Evolutionary conservation across 2,888 invertebrate species (phyloP), one percentile per base, ranked within the genome.

Genomic region (Meloe dianella): DNA sequence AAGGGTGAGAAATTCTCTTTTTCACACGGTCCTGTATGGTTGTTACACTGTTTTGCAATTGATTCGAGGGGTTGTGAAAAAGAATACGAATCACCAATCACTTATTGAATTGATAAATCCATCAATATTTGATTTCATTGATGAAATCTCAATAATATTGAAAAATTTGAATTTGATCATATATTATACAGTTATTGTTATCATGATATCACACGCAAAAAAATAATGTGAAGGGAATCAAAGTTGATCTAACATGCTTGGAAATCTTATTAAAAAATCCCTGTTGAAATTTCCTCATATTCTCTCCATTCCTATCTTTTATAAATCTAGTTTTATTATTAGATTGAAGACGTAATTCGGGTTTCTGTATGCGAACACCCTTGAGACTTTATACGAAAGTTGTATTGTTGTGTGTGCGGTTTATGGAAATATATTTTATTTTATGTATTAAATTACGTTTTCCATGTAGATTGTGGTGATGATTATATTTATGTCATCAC

Each of bases 291-390:
- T 27, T 12, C n/a, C 20, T 54, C 27, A 54, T 8, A 41, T 12
- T 35, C 35, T 32, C 32, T 32, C 4, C 6, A 12, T 32, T 32
- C 41, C 17, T 41, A 10, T 51, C 51, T 54, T n/a, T 8, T 24
- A 54, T 24, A 27, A 54, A 54, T 54, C 27, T 54, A 27, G n/a
- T 54, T 54, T 54, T 54, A 54, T 54, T 54, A 54, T 54, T 54
- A 54, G 54, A 54, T 54, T 54, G n/a, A 9, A 54, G 9, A 47
- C 47, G 47, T 47, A 54, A 54, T 54, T n/a, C n/a, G n/a, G 54
- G 54, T 54, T 54, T 54, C 41, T 54, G 54, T 54, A 54, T 54
- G 20, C 47, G 17, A 20, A 27, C 14, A 54, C 54, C 12, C 27
- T 54, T 24, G 54, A n/a, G 54, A 54, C 54, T 7, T 41, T 41